Evolutionary conservation across 1,140 invertebrate genomes (phyloP).

Genomic region (Bombus turneri): DNA sequence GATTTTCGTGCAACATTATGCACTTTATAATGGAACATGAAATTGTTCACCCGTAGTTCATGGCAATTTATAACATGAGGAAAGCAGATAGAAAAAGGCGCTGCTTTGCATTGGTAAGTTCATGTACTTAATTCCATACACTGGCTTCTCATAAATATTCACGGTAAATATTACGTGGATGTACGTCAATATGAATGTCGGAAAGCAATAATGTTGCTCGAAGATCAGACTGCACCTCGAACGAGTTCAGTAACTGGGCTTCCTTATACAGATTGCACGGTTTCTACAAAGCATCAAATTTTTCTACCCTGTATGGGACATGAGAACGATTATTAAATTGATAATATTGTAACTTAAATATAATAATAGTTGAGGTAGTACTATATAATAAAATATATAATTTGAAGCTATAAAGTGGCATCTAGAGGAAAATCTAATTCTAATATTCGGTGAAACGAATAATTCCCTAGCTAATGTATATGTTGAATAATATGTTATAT

Average conservation of each 20-base stretch:
- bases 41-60: background rate
- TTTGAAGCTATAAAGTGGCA: too few species aligned
- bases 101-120: background rate
- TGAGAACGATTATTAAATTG: background rate
- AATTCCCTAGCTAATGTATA: background rate
- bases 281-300: background rate
- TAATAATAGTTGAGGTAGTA: background rate
- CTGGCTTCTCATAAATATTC: background rate
- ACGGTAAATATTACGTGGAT: background rate
- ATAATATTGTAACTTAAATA: background rate
- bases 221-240: too few species aligned
- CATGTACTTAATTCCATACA: conserved; percentile 11
- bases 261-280: background rate
- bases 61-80: background rate
- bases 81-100: background rate
- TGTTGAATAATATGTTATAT: background rate
- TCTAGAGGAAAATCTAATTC: background rate
- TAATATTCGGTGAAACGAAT: background rate
- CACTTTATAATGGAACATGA: background rate
- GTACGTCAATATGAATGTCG: background rate
- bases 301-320: background rate
- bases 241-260: background rate
- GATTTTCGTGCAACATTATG: too few species aligned
- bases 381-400: too few species aligned
- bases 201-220: background rate